phyloP scores from a whole-genome alignment of 2,113 vertebrate genomes.

The Phalacrocorax brasilianus region DNA sequence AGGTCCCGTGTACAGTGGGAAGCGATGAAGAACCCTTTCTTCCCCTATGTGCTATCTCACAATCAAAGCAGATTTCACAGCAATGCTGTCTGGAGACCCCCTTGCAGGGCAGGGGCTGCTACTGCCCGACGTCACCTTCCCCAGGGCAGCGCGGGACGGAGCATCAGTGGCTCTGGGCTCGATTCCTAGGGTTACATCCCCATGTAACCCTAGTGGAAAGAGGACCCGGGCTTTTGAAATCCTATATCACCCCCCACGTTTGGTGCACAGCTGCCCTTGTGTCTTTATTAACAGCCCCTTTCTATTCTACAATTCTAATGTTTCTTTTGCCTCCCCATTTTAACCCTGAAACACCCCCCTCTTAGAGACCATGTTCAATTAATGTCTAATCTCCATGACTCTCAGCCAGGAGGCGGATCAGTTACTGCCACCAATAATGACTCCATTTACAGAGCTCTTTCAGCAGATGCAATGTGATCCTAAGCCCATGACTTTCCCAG shows the following conservation, averaged over 20 bases:
- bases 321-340: neutral
- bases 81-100: neutral
- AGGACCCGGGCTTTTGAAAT: neutral
- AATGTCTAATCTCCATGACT: slow-evolving; percentile 35
- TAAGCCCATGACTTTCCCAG: slow-evolving; percentile 33
- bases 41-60: rapidly evolving
- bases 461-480: slow-evolving; percentile 31
- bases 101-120: rapidly evolving
- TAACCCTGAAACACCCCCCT: neutral
- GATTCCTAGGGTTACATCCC: neutral
- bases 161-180: neutral
- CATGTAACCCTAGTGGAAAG: neutral
- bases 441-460: slow-evolving; percentile 47
- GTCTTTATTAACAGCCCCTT: slow-evolving; percentile 23
- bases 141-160: rapidly evolving
- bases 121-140: neutral
- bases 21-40: neutral
- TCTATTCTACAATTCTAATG: neutral
- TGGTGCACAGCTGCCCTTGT: slow-evolving; percentile 41
- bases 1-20: neutral
- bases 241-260: neutral
- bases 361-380: neutral
- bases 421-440: slow-evolving; percentile 49
- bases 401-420: slow-evolving; percentile 39
- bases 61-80: neutral